Base-by-base conservation (phyloP, 2,113 vertebrate species). In the Campylorhamphus procurvoides region DNA sequence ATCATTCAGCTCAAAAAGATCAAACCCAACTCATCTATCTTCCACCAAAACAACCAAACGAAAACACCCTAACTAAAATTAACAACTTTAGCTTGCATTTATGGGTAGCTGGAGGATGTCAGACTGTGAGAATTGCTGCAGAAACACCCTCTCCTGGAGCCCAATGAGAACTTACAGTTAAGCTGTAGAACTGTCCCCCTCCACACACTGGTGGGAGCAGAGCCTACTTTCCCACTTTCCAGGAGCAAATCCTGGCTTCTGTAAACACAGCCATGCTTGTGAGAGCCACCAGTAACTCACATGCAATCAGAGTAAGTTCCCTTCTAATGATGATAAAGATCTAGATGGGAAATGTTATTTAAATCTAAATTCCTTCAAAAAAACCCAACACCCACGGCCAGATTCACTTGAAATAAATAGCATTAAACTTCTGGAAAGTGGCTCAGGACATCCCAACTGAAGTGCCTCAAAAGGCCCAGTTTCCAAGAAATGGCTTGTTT, bases 191-290 rank as follows among this genome's bases (percentile, higher is more conserved):
- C 29, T 1, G 0, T 11, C 4, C 31, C 20, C 7, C 2, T 2
- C 17, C 40, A 6, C 0, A 3, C 4, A 3, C 31, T 0, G 1
- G 40, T 0, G 6, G 44, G 22, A 87, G 42, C n/a, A 14, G 7
- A 3, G 8, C 52, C 53, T 18, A 7, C 24, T 42, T 42, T 63
- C 47, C 40, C 27, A 0, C 23, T 46, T n/a, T 10, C 31, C 78
- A 71, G 74, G 37, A 59, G 68, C 24, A 78, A 56, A 39, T 55
- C 44, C 68, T 46, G 50, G 37, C 35, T 74, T 33, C 11, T 24
- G n/a, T 66, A 80, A 90, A 77, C 77, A 80, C 28, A 74, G 55
- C 17, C 10, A 0, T 2, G 5, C 37, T 68, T 28, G 19, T 9
- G 80, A 82, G 14, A 75, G 63, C 31, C 73, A 74, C 73, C 40